Percentiles rank a stretch among this genome's conserved stretches.
Evolutionary conservation across 2,113 vertebrate genomes (phyloP).

Genomic region (Nipponia nippon): DNA sequence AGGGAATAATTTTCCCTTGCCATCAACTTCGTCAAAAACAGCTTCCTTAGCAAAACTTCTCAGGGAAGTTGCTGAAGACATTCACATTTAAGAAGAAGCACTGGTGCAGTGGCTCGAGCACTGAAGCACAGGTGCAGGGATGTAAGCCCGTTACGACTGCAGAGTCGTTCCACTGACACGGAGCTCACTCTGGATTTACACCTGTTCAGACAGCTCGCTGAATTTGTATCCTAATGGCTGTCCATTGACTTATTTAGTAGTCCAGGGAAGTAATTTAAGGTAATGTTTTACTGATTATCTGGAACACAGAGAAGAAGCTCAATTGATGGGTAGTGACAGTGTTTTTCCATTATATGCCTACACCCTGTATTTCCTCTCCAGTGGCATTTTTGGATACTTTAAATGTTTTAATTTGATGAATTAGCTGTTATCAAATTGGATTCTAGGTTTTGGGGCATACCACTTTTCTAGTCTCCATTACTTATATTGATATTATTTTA

Average conservation of each 20-base stretch:
- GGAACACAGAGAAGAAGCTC: neutral
- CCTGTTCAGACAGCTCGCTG: neutral
- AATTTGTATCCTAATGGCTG: neutral
- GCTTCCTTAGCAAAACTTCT: neutral
- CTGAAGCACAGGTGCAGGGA: neutral
- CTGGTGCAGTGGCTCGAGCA: rapidly evolving
- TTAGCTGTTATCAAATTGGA: neutral
- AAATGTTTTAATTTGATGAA: neutral
- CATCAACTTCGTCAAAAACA: neutral
- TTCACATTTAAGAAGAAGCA: neutral
- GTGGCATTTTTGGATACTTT: neutral
- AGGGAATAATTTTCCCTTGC: neutral
- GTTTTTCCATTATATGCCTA: neutral
- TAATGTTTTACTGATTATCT: neutral
- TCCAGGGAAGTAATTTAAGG: neutral
- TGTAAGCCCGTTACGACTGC: neutral
- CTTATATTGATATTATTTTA: neutral
- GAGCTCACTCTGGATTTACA: neutral
- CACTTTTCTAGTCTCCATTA: neutral
- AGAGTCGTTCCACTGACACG: rapidly evolving
- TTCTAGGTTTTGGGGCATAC: neutral
- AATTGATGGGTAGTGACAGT: neutral
- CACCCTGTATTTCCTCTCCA: neutral
- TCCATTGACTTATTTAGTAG: neutral
- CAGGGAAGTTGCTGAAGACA: neutral